These are phyloP conservation scores for Nibea coibor DNA, from an alignment of 2,113 vertebrate genomes.

Conservation along the genomic window DNA sequence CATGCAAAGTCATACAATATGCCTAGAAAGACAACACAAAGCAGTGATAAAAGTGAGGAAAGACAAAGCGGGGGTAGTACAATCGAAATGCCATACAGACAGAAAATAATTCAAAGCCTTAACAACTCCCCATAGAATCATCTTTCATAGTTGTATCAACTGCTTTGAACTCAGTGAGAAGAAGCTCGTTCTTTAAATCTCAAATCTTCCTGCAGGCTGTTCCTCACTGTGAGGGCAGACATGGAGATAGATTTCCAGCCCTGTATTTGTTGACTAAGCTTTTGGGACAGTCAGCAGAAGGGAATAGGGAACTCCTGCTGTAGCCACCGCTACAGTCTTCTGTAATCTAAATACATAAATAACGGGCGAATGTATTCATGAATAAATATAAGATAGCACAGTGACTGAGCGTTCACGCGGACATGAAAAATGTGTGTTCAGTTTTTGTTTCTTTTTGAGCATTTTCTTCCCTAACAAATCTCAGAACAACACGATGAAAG, in stretches of 20 bases:
- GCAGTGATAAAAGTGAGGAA: conserved; percentile 15
- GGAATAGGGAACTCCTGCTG: conserved; percentile 53
- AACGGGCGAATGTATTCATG: conserved; percentile 49
- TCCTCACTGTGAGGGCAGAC: conserved; percentile 58
- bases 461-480: conserved; percentile 38
- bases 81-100: conserved; percentile 60
- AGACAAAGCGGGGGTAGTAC: conserved; percentile 3
- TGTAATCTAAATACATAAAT: conserved; percentile 62
- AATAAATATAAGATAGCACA: conserved; percentile 55
- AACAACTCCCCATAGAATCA: conserved; percentile 67
- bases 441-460: not conserved
- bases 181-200: conserved; percentile 59
- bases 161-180: conserved; percentile 65
- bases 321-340: conserved; percentile 39
- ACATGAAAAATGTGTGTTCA: conserved; percentile 15
- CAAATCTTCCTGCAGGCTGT: conserved; percentile 66
- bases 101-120: conserved; percentile 71
- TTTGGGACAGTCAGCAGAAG: conserved; percentile 64
- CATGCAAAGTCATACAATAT: conserved; percentile 32
- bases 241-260: conserved; percentile 47
- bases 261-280: conserved; percentile 73
- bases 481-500: conserved; percentile 22
- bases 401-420: conserved; percentile 19
- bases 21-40: conserved; percentile 21
- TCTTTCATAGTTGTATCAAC: conserved; percentile 45